These are phyloP conservation scores for Gobionotothen gibberifrons DNA, from an alignment of 2,797 vertebrate species.

Conservation along the genomic window DNA sequence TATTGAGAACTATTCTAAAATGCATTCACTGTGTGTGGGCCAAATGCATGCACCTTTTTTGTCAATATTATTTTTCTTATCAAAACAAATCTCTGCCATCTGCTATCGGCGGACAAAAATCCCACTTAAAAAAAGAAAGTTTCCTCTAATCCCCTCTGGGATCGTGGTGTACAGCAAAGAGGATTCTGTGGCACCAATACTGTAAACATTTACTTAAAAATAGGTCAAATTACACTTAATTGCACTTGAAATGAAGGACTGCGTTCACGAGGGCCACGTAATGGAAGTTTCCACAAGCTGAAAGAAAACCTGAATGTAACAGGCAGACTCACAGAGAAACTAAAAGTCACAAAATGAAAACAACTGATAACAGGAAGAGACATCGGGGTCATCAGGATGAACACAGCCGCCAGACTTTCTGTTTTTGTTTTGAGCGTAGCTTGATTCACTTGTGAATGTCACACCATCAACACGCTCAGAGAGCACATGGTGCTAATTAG, in stretches of 20 bases:
- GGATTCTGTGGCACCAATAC: conserved; percentile 3
- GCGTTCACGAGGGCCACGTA: conserved; percentile 27
- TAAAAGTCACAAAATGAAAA: conserved; percentile 22
- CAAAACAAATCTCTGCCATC: conserved; percentile 3
- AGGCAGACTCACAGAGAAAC: conserved; percentile 1
- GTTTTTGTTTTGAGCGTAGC: conserved; percentile 11
- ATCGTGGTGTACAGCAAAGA: conserved; percentile 10
- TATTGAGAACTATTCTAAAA: neutral
- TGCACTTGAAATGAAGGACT: conserved; percentile 15
- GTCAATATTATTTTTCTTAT: neutral
- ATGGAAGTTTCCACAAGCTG: conserved; percentile 42
- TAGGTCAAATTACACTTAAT: conserved; percentile 29
- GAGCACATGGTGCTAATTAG: conserved; percentile 47
- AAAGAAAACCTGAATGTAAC: conserved; percentile 14
- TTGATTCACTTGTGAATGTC: conserved; percentile 7
- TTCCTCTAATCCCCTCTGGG: neutral
- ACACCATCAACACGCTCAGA: neutral
- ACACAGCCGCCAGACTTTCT: neutral
- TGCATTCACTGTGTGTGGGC: conserved; percentile 8
- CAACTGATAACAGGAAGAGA: conserved; percentile 6
- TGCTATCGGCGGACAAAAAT: conserved; percentile 7
- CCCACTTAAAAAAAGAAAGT: neutral
- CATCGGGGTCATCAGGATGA: neutral
- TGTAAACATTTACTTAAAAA: conserved; percentile 12
- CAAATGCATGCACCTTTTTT: accelerated